Evolutionary conservation across 2,113 vertebrate species (phyloP).

Genomic region (Cheirogaleus medius): DNA sequence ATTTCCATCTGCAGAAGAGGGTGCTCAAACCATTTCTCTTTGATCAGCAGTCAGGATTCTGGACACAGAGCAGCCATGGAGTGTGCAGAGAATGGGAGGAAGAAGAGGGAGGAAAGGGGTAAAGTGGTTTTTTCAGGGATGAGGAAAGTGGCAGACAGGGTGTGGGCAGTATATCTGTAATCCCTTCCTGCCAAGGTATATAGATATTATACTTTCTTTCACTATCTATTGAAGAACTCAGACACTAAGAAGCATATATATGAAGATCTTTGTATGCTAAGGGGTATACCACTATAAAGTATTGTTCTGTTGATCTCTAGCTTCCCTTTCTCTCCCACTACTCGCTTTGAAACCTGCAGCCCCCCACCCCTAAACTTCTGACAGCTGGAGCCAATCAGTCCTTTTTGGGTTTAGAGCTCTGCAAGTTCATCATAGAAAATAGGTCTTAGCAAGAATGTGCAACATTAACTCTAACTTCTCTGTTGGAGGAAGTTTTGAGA

Average conservation of each 20-base stretch:
- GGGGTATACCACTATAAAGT: not conserved
- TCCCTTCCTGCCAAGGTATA: not conserved
- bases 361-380: not conserved
- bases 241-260: not conserved
- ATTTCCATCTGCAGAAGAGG: constrained; percentile 17
- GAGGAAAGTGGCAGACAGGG: not conserved
- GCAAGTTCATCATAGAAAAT: not conserved
- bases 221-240: not conserved
- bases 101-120: not conserved
- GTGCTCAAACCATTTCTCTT: not conserved
- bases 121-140: not conserved
- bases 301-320: not conserved
- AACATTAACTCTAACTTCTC: not conserved
- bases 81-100: not conserved
- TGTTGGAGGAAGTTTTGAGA: not conserved
- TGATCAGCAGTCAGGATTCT: constrained; percentile 46
- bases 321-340: not conserved
- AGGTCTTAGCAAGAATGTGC: constrained; percentile 17
- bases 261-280: constrained; percentile 5
- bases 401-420: constrained; percentile 6
- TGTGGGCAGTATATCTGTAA: not conserved
- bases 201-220: constrained; percentile 16
- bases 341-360: not conserved
- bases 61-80: not conserved
- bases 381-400: not conserved